Evolutionary conservation across 30 jellyfish, hydroid and myxozoan genomes (phyloP).

Genomic region (Hydra vulgaris): DNA sequence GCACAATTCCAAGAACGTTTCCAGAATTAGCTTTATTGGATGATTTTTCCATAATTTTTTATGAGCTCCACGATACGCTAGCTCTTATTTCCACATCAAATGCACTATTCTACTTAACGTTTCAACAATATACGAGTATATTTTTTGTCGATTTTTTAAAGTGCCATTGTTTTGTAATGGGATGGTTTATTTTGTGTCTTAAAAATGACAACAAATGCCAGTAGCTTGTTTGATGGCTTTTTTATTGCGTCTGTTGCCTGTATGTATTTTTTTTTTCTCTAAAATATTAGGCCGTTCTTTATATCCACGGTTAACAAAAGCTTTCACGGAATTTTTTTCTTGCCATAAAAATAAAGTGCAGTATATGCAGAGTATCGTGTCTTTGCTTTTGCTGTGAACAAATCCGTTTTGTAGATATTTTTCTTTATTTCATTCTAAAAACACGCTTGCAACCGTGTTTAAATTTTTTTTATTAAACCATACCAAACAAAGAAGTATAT

Average conservation of each 20-base stretch:
- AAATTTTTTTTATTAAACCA: too few relatives aligned
- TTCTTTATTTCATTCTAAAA: too few relatives aligned
- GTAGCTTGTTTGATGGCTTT: constrained; percentile 6
- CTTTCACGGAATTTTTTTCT: background rate
- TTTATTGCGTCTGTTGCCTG: background rate
- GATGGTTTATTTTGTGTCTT: constrained; percentile 1
- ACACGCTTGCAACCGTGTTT: constrained; percentile 5
- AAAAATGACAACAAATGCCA: background rate
- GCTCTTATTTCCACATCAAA: background rate
- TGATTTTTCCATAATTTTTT: background rate
- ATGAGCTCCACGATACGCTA: constrained; percentile 4
- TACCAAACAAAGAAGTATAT: too few relatives aligned
- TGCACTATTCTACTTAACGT: too few relatives aligned
- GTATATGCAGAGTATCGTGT: constrained; percentile 4
- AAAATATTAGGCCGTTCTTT: background rate
- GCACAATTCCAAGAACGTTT: background rate
- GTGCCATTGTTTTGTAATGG: constrained; percentile 1
- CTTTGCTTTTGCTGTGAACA: constrained; percentile 1
- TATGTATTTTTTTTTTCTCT: background rate
- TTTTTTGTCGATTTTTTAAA: too few relatives aligned
- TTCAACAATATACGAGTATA: too few relatives aligned
- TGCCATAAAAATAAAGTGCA: constrained; percentile 1
- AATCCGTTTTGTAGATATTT: constrained; percentile 1
- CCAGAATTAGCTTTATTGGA: background rate
- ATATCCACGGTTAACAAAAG: too few relatives aligned